Evolutionary conservation across 2,888 invertebrate species (phyloP).

Genomic region (Chrysolina oricalcia): DNA sequence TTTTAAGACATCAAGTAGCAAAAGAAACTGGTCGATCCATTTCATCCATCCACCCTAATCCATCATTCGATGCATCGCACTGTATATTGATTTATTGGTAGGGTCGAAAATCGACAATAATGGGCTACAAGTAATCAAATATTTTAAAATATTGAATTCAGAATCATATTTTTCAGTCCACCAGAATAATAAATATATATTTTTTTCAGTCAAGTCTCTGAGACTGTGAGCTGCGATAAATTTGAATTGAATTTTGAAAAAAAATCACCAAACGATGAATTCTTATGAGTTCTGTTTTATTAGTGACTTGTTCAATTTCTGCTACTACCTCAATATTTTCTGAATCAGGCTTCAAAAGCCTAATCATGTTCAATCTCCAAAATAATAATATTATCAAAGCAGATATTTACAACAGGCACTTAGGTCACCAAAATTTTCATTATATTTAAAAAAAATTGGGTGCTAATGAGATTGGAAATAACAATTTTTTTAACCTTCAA

Average conservation of each 20-base stretch:
- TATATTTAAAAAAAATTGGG: no score
- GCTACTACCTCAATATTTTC: neutral
- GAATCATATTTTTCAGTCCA: neutral
- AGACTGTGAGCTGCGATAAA: neutral
- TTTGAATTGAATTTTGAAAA: no score
- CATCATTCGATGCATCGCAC: neutral
- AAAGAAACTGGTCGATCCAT: constrained; percentile 2
- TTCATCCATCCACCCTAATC: neutral
- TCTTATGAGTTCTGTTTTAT: neutral
- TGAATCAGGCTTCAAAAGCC: neutral
- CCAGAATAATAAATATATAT: neutral
- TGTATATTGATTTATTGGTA: neutral
- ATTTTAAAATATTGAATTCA: no score
- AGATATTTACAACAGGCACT: no score
- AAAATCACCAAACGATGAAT: neutral
- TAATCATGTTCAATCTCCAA: no score
- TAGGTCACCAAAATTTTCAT: no score
- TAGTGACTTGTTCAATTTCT: neutral
- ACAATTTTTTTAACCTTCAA: no score
- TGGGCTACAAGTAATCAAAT: neutral
- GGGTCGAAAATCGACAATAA: neutral
- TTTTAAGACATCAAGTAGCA: neutral
- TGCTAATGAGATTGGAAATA: no score
- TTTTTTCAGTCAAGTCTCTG: neutral
- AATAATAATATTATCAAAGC: no score